Percentiles rank a stretch among this genome's conserved stretches.
Evolutionary conservation across 1,140 invertebrate species (phyloP).

Genomic region (Probaryconus sp.): DNA sequence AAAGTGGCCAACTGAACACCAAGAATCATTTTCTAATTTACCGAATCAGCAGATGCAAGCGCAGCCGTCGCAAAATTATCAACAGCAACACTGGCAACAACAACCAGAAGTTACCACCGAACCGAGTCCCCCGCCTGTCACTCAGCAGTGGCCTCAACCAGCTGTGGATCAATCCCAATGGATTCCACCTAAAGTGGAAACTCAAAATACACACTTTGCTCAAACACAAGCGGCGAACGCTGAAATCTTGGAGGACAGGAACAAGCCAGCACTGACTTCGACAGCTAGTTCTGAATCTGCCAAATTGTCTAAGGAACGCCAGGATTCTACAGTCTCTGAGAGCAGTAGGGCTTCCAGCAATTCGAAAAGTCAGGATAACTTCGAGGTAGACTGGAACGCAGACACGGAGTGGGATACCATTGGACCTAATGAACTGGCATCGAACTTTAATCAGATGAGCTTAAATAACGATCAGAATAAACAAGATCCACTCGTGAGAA

Average conservation of each 20-base stretch:
- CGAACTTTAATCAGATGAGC: slow-evolving; percentile 62
- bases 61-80: slow-evolving; percentile 5
- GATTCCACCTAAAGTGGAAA: too few relatives aligned
- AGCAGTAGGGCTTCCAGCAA: slow-evolving; percentile 52
- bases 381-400: slow-evolving; percentile 62
- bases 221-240: slow-evolving; percentile 40
- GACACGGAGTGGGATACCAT: slow-evolving; percentile 66
- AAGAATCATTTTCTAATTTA: slow-evolving; percentile 7
- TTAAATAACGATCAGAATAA: slow-evolving; percentile 14
- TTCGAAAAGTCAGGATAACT: slow-evolving; percentile 59
- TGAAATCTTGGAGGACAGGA: slow-evolving; percentile 65
- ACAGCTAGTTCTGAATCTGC: slow-evolving; percentile 55
- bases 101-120: slow-evolving; percentile 14
- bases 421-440: slow-evolving; percentile 56
- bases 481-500: slow-evolving; percentile 8
- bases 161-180: slow-evolving; percentile 7
- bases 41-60: slow-evolving; percentile 14
- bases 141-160: slow-evolving; percentile 10
- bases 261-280: slow-evolving; percentile 52
- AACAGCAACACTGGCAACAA: slow-evolving; percentile 37
- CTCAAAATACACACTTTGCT: too few relatives aligned
- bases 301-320: slow-evolving; percentile 27
- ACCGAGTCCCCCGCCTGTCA: not conserved
- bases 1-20: slow-evolving; percentile 36
- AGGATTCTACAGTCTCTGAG: slow-evolving; percentile 51